Conservation (phyloP, 2,113 vertebrate species). For the Gymnarchus niloticus region DNA sequence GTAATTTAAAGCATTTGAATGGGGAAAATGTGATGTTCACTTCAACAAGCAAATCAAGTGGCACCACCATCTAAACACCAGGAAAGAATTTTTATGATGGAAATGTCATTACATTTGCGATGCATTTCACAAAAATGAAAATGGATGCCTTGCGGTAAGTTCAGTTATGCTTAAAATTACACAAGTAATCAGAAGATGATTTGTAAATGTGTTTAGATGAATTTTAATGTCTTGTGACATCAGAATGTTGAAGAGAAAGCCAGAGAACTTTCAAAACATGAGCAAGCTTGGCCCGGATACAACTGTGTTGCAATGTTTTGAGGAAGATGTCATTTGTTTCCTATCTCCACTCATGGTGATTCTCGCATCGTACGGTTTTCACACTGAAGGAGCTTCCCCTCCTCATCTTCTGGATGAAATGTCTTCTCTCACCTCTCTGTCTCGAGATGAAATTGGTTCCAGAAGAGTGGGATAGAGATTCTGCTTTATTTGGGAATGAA, state of each 20-base stretch:
- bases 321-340: constrained; percentile 4
- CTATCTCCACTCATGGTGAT: not conserved
- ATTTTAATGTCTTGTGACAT: not conserved
- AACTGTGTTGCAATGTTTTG: not conserved
- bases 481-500: not conserved
- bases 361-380: not conserved
- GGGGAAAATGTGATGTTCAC: not conserved
- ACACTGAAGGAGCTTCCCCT: not conserved
- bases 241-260: not conserved
- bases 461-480: not conserved
- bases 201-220: not conserved
- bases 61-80: not conserved
- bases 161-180: not conserved
- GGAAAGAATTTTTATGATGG: too few species aligned
- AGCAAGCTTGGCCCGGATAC: not conserved
- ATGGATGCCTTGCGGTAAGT: too few species aligned
- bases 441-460: not conserved
- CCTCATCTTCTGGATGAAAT: not conserved
- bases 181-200: not conserved
- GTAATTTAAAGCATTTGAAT: not conserved
- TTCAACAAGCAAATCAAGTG: not conserved
- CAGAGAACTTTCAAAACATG: not conserved
- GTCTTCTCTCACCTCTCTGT: not conserved
- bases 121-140: too few species aligned
- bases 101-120: too few species aligned